Evolutionary conservation across 2,113 vertebrate genomes (phyloP).

Genomic region (Phyllostomus hastatus): DNA sequence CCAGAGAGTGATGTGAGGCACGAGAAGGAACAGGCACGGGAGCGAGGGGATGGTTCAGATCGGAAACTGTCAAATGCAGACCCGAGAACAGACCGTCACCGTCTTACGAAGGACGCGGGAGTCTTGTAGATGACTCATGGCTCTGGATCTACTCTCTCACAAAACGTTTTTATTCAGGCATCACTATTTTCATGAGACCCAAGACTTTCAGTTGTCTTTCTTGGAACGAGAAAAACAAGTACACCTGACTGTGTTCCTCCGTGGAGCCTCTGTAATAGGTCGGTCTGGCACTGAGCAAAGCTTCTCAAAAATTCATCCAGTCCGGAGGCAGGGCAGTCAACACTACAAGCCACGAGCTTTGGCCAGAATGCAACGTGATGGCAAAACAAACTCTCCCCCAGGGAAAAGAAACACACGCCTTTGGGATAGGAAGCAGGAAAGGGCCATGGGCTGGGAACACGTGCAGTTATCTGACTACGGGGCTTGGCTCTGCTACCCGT

Average conservation of each 20-base stretch:
- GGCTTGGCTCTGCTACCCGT: constrained; percentile 59
- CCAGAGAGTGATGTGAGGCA: background rate
- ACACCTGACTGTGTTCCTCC: background rate
- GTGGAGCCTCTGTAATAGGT: background rate
- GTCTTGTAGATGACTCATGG: too few relatives aligned
- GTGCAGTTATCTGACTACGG: background rate
- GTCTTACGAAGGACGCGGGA: background rate
- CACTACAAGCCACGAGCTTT: background rate
- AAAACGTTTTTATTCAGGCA: background rate
- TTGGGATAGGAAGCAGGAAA: background rate
- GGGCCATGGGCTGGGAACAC: background rate
- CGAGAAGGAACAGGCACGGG: background rate
- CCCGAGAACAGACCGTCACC: background rate
- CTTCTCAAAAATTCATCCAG: background rate
- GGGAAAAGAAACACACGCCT: constrained; percentile 48
- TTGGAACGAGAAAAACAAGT: background rate
- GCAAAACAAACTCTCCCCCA: constrained; percentile 5
- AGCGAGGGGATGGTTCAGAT: background rate
- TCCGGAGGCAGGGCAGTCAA: background rate
- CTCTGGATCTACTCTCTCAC: background rate
- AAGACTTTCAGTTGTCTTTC: background rate
- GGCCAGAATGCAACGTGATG: background rate
- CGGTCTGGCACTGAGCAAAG: constrained; percentile 29
- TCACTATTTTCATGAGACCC: background rate
- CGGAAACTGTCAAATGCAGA: background rate